These are phyloP conservation scores for Peromyscus leucopus DNA, from an alignment of 2,113 vertebrate genomes.

Conservation along the genomic window DNA sequence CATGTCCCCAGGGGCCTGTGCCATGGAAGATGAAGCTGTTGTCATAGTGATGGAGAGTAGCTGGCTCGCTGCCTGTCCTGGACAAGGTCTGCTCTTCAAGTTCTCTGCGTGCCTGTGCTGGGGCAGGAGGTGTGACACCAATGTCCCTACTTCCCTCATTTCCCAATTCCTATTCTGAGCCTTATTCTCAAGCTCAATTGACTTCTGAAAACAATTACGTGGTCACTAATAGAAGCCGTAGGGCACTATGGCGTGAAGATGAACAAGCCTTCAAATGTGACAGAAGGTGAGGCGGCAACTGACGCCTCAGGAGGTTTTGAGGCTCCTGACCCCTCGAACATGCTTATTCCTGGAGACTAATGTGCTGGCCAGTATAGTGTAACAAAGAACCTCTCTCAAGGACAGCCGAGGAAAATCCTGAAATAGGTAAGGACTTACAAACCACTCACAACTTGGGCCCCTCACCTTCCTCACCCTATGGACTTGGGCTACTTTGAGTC, in stretches of 20 bases:
- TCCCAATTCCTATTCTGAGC: not conserved
- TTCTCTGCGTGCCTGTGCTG: fast-evolving
- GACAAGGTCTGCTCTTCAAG: not conserved
- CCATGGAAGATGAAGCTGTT: not conserved
- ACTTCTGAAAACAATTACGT: not conserved
- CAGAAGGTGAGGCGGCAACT: not conserved
- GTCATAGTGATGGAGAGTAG: not conserved
- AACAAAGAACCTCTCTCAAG: not conserved
- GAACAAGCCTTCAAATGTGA: not conserved
- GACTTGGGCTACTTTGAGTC: not conserved
- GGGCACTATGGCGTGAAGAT: not conserved
- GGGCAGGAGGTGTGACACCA: not conserved
- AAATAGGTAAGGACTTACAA: not conserved
- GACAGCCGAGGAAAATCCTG: not conserved
- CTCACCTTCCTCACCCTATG: not conserved
- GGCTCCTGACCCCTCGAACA: not conserved
- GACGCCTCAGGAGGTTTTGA: not conserved
- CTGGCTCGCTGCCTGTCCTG: not conserved
- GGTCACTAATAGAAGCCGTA: not conserved
- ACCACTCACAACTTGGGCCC: not conserved
- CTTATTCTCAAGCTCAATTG: not conserved
- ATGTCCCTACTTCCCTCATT: not conserved
- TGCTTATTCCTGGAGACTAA: not conserved
- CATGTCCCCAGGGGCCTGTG: no score
- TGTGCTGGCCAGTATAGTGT: not conserved